Conservation (phyloP, 2,113 vertebrate genomes). For the Oostethus manadensis region DNA sequence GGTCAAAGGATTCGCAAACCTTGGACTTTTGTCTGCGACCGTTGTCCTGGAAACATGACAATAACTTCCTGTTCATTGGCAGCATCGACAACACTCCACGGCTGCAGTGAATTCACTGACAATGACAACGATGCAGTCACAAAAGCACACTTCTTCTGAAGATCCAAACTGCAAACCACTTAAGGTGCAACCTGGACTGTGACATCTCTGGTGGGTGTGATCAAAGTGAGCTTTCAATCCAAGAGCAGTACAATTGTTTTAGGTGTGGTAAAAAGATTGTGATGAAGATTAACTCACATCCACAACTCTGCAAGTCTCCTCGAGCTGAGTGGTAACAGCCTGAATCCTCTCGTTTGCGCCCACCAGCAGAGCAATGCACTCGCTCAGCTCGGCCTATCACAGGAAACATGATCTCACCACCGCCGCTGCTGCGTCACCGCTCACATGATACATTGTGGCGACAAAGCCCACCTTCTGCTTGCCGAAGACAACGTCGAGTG, state of each 20-base stretch:
- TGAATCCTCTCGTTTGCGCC: constrained; percentile 90
- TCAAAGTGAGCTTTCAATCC: too few relatives aligned
- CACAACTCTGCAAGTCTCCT: constrained; percentile 83
- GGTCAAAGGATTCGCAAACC: constrained; percentile 90
- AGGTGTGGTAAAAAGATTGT: background rate
- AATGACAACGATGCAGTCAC: background rate
- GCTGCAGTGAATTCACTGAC: background rate
- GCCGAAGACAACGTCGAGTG: constrained; percentile 80
- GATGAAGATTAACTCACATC: constrained; percentile 69
- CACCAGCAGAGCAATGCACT: constrained; percentile 85
- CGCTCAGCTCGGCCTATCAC: constrained; percentile 79
- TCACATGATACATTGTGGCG: background rate
- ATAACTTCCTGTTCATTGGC: background rate
- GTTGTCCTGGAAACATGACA: constrained; percentile 75
- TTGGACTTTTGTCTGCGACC: constrained; percentile 88
- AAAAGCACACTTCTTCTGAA: background rate
- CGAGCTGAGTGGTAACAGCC: constrained; percentile 83
- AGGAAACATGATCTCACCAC: background rate
- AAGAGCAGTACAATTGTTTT: too few relatives aligned
- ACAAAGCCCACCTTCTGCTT: constrained; percentile 74
- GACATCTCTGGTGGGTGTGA: too few relatives aligned
- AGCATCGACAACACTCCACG: background rate
- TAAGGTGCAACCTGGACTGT: background rate
- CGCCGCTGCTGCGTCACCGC: background rate
- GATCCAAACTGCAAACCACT: background rate